Percentiles rank a stretch among this genome's conserved stretches.
Evolutionary conservation across 2,888 invertebrate genomes (phyloP).

Genomic region (Pycnomerus fuliginosus): DNA sequence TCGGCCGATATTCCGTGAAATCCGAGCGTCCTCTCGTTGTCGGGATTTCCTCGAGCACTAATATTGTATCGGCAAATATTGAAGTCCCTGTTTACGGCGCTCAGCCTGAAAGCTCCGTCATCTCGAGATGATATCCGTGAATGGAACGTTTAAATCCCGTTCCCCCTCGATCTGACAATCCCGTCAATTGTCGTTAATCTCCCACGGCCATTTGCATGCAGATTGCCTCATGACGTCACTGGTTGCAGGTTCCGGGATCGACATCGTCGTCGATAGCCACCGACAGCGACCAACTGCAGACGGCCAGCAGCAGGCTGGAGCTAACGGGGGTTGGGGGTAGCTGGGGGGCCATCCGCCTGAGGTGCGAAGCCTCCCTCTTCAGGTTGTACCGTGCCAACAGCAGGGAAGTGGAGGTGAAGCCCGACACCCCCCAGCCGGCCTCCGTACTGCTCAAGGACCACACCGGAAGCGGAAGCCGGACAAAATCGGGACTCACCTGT

Average conservation of each 20-base stretch:
- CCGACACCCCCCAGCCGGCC: slow-evolving; percentile 63
- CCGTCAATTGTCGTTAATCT: not conserved
- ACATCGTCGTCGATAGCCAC: slow-evolving; percentile 60
- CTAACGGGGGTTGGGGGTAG: slow-evolving; percentile 57
- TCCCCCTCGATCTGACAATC: too few relatives aligned
- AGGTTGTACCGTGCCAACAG: slow-evolving; percentile 63
- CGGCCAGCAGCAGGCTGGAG: slow-evolving; percentile 61
- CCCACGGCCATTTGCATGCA: slow-evolving; percentile 3
- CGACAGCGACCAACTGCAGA: slow-evolving; percentile 60
- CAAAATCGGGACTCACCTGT: too few relatives aligned
- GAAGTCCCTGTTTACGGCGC: too few relatives aligned
- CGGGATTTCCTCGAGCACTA: too few relatives aligned
- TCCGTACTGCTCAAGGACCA: slow-evolving; percentile 58
- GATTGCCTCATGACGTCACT: slow-evolving; percentile 7
- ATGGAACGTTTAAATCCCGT: slow-evolving; percentile 35
- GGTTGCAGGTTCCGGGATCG: slow-evolving; percentile 61
- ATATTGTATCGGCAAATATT: too few relatives aligned
- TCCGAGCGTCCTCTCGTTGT: too few relatives aligned
- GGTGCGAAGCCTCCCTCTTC: slow-evolving; percentile 65
- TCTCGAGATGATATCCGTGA: slow-evolving; percentile 30
- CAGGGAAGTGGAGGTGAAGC: slow-evolving; percentile 60
- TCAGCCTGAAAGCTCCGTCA: slow-evolving; percentile 32
- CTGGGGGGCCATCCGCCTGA: slow-evolving; percentile 59
- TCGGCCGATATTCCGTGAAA: too few relatives aligned
- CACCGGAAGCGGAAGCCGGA: too few relatives aligned